Evolutionary conservation across 2,113 vertebrate species (phyloP).

Genomic region (Brienomyrus brachyistius): DNA sequence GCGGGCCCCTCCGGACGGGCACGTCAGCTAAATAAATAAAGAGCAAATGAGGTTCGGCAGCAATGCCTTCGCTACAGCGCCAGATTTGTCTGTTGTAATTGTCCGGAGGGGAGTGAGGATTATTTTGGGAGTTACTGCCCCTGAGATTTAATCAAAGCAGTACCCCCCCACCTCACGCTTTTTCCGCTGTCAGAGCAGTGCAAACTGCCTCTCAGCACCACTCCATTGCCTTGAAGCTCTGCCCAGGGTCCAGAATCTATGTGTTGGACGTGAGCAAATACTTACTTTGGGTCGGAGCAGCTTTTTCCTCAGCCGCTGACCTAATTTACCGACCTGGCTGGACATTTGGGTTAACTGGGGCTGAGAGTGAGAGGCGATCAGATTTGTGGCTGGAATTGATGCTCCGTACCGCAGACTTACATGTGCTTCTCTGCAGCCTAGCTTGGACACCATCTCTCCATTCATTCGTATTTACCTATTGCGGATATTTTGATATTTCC

Average conservation of each 20-base stretch:
- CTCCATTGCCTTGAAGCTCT: background rate
- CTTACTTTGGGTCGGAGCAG: background rate
- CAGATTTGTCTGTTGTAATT: constrained; percentile 2
- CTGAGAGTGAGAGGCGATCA: background rate
- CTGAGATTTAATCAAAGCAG: constrained; percentile 17
- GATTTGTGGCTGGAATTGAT: background rate
- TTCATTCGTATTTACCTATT: constrained; percentile 4
- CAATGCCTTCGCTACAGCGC: background rate
- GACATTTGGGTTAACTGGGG: background rate
- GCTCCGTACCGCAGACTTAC: background rate
- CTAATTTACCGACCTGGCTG: background rate
- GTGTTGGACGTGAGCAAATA: background rate
- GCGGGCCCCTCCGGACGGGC: background rate
- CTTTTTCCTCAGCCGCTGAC: background rate
- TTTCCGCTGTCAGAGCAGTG: background rate
- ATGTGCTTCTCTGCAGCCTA: background rate
- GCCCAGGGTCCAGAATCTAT: background rate
- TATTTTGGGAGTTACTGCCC: constrained; percentile 2
- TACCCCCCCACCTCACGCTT: background rate
- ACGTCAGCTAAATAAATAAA: background rate
- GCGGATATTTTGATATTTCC: background rate
- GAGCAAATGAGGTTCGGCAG: background rate
- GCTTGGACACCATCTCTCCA: background rate
- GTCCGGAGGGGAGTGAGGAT: background rate
- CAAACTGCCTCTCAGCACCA: background rate